These are phyloP conservation scores for Alsophila aescularia DNA, from an alignment of 2,888 invertebrate genomes.

Conservation along the genomic window DNA sequence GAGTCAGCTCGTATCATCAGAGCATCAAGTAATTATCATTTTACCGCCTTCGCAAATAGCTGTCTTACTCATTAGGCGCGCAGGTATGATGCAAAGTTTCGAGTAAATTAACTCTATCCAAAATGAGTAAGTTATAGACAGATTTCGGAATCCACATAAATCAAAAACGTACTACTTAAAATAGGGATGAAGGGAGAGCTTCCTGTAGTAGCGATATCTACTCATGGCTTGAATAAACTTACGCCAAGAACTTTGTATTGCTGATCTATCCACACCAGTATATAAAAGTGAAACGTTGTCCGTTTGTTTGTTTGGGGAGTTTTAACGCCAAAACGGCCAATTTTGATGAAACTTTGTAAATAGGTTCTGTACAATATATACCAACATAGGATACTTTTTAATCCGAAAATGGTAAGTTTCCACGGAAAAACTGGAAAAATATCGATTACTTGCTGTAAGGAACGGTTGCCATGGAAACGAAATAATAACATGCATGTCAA, in stretches of 20 bases:
- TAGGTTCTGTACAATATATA: no score
- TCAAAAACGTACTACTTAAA: not conserved
- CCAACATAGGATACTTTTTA: no score
- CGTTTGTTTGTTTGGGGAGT: no score
- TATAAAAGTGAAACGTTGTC: no score
- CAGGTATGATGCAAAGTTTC: conserved; percentile 5
- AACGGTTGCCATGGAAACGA: no score
- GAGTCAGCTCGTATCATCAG: conserved; percentile 31
- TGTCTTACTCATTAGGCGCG: conserved; percentile 2
- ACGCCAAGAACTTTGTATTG: not conserved
- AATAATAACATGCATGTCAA: no score
- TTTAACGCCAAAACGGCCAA: no score
- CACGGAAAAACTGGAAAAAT: no score
- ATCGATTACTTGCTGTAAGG: no score
- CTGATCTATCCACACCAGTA: not conserved
- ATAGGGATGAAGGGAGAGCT: not conserved
- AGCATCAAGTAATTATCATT: conserved; percentile 20
- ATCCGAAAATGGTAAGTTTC: no score
- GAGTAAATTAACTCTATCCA: no score
- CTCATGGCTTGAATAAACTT: not conserved
- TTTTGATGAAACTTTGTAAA: no score
- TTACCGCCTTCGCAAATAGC: conserved; percentile 21
- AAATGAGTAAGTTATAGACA: not conserved
- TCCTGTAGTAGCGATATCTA: conserved; percentile 1
- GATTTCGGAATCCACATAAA: conserved; percentile 14